Evolutionary conservation across 2,113 vertebrate species (phyloP).

Genomic region (Romanogobio albipinnatus): DNA sequence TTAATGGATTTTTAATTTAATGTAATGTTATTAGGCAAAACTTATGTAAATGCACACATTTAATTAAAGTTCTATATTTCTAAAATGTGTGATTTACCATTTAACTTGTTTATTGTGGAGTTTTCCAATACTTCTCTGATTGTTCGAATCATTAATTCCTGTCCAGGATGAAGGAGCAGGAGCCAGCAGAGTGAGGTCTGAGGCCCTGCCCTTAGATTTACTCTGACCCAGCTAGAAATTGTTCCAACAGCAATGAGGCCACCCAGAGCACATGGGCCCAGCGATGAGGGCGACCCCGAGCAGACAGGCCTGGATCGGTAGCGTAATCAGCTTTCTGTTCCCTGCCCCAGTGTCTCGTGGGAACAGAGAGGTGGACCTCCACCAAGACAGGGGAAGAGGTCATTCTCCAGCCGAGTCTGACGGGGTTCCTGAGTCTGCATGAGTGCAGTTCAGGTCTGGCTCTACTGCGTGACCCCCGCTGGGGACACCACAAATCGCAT

Average conservation of each 20-base stretch:
- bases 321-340: conserved; percentile 16
- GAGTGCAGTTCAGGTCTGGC: neutral
- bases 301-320: neutral
- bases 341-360: neutral
- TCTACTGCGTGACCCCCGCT: neutral
- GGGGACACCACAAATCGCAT: conserved; percentile 33
- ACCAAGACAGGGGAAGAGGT: conserved; percentile 1
- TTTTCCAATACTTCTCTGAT: neutral
- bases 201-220: neutral
- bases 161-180: neutral
- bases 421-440: neutral
- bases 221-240: conserved; percentile 2
- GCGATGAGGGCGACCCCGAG: neutral
- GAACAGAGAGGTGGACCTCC: neutral
- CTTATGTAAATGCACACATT: neutral
- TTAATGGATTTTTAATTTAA: no score
- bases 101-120: neutral
- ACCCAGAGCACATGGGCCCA: neutral
- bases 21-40: neutral
- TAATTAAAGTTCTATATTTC: neutral
- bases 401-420: neutral
- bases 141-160: neutral
- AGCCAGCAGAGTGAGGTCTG: neutral
- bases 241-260: conserved; percentile 6
- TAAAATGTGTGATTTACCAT: neutral